Evolutionary conservation across 1,140 invertebrate genomes (phyloP).

Genomic region (Zophobas atratus): DNA sequence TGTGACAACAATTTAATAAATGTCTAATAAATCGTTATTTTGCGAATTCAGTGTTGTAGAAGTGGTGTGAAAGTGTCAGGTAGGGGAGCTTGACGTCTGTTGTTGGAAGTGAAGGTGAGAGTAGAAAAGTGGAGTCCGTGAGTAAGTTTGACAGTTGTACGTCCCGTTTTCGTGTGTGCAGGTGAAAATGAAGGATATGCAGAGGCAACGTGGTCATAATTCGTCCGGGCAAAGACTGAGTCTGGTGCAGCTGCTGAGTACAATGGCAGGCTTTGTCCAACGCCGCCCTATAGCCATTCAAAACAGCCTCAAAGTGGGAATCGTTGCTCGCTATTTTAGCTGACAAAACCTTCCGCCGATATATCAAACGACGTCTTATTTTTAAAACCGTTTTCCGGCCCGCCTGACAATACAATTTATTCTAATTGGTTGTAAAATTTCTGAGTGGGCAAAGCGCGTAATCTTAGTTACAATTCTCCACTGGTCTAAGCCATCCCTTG

Average conservation of each 20-base stretch:
- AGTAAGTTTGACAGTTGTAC: not conserved
- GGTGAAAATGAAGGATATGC: conserved; percentile 51
- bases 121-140: not conserved
- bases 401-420: conserved; percentile 60
- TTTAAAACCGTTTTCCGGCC: conserved; percentile 59
- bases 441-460: conserved; percentile 35
- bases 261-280: conserved; percentile 56
- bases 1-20: too few species aligned
- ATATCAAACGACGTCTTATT: conserved; percentile 63
- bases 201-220: conserved; percentile 51
- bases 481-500: not conserved
- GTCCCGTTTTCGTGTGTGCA: conserved; percentile 13
- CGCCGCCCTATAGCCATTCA: conserved; percentile 60
- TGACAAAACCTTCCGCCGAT: conserved; percentile 63
- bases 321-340: conserved; percentile 61
- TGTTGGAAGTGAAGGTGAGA: too few species aligned
- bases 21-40: too few species aligned
- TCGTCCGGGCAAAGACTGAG: conserved; percentile 50
- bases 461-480: conserved; percentile 10
- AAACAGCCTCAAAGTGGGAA: conserved; percentile 62
- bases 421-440: conserved; percentile 61
- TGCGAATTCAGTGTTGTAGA: too few species aligned
- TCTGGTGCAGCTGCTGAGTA: conserved; percentile 56
- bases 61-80: too few species aligned
- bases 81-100: too few species aligned